These are phyloP conservation scores for Pocota personata DNA, from an alignment of 2,888 invertebrate genomes.

Conservation along the genomic window DNA sequence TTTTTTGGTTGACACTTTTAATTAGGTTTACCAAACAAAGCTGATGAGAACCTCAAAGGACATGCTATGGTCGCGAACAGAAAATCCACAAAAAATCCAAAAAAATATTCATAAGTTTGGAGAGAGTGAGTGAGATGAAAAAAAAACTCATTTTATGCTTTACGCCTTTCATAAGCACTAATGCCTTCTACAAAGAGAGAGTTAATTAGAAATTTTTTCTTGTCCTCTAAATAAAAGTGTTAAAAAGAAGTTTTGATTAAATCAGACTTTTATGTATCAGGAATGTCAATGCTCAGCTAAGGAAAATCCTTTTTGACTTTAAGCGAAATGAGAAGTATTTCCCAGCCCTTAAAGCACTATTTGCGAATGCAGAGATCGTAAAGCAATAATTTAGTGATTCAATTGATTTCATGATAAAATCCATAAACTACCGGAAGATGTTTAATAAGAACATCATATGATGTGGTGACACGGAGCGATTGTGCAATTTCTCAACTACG, in stretches of 20 bases:
- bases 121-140: background rate
- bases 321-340: background rate
- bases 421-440: conserved; percentile 11
- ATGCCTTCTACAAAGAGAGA: conserved; percentile 11
- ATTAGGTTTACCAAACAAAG: conserved; percentile 27
- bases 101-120: background rate
- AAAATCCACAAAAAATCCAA: background rate
- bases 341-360: background rate
- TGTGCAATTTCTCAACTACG: conserved; percentile 3
- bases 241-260: conserved; percentile 21
- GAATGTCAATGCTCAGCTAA: conserved; percentile 12
- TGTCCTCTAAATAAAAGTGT: background rate
- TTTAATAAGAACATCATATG: conserved; percentile 10
- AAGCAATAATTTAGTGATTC: conserved; percentile 19
- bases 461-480: conserved; percentile 18
- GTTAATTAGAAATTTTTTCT: conserved; percentile 31
- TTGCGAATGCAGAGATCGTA: background rate
- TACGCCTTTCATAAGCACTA: conserved; percentile 28
- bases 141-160: conserved; percentile 43
- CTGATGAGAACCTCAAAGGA: conserved; percentile 3
- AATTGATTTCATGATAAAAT: conserved; percentile 7
- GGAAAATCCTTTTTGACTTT: background rate
- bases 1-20: conserved; percentile 15
- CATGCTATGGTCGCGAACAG: background rate
- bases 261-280: background rate